Conservation (phyloP, 2,113 vertebrate species). For the Lates calcarifer region DNA sequence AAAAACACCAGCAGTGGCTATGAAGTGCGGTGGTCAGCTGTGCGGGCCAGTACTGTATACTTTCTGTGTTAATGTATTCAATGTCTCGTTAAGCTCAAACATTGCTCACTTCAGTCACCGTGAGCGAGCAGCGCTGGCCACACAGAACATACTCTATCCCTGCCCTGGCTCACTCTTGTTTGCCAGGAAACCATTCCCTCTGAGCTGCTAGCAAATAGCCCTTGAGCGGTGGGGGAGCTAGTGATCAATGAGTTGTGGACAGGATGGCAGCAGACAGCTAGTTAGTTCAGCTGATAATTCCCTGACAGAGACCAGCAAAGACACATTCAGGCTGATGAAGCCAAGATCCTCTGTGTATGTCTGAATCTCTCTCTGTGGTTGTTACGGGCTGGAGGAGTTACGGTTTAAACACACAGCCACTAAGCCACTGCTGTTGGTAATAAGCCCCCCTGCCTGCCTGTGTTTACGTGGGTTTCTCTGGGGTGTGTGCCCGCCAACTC, state of each 20-base stretch:
- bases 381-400: neutral
- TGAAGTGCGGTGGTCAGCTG: constrained; percentile 39
- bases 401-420: constrained; percentile 17
- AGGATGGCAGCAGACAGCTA: constrained; percentile 38
- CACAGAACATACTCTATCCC: constrained; percentile 60
- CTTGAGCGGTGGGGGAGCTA: neutral
- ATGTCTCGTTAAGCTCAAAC: constrained; percentile 46
- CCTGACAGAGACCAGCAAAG: constrained; percentile 22
- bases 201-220: constrained; percentile 46
- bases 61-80: constrained; percentile 60
- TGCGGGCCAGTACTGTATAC: constrained; percentile 32
- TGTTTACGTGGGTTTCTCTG: constrained; percentile 7
- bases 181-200: constrained; percentile 71
- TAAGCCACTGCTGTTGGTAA: constrained; percentile 6
- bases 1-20: constrained; percentile 40
- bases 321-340: constrained; percentile 27
- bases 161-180: constrained; percentile 35
- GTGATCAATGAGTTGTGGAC: constrained; percentile 69
- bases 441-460: neutral
- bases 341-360: neutral
- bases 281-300: constrained; percentile 48
- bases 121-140: neutral
- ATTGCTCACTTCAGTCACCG: constrained; percentile 38
- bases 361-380: neutral
- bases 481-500: neutral